Base-by-base conservation (phyloP, 2,888 invertebrate genomes). In the Volucella bombylans region DNA sequence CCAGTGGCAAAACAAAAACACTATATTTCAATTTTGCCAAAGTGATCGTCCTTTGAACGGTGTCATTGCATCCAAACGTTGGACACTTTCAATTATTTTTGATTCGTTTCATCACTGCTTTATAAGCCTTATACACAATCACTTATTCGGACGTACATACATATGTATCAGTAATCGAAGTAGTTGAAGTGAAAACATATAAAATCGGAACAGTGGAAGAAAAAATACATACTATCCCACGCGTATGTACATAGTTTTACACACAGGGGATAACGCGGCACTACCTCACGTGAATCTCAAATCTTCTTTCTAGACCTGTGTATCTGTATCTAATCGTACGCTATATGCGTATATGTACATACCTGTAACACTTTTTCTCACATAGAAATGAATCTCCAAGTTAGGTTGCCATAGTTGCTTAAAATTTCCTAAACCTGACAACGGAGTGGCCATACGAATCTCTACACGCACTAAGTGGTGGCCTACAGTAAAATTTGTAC, bases 381-480 rank as follows among this genome's bases (percentile, higher is more conserved):
- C 23, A 69, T 47, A 62, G 72, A 62, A 65, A 49, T 71, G 62
- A 68, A 64, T 55, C 73, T 62, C 39, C 11, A 12, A 15, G 45
- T 38, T 11, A 43, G 47, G 77, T 82, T 74, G 74, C 74, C 73
- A 79, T 74, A 59, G 82, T 41, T 54, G 57, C 65, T 45, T 59
- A 38, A 18, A 31, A 65, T 54, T 64, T 57, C 47, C 52, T 43
- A 8, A 59, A 52, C 79, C 79, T 47, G 11, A 74, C 79, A 83
- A 74, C 82, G 31, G 64, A 74, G 64, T 57, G 79, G 82, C 79
- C 82, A 79, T 69, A 59, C 49, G 57, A 79, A 67, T 80, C 65
- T 69, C 69, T 38, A 55, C 62, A 50, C 71, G 61, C 61, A 39
- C 59, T 65, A 64, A 76, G 50, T 69, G 39, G 31, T 31, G 39